phyloP scores from a whole-genome alignment of 2,113 vertebrate genomes.

The Meriones unguiculatus region DNA sequence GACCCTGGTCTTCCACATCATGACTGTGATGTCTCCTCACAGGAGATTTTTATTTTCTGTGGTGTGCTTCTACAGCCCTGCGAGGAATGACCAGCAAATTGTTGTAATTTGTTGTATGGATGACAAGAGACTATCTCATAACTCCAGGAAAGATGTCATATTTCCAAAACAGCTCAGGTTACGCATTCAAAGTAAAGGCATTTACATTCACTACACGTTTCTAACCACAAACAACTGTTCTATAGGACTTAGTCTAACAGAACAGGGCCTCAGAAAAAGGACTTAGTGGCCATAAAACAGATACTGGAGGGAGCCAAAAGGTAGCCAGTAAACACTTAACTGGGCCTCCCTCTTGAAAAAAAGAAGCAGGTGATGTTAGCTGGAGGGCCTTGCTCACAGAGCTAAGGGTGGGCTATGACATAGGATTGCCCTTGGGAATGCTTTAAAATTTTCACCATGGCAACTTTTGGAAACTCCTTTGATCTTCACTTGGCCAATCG shows the following conservation, averaged over 20 bases:
- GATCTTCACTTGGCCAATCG: background rate
- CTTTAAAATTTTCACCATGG: background rate
- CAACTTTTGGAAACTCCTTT: background rate
- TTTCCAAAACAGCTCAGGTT: conserved; percentile 60
- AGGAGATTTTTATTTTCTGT: background rate
- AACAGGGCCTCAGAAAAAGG: background rate
- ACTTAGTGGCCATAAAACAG: background rate
- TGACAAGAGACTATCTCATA: background rate
- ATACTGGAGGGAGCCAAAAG: conserved; percentile 80
- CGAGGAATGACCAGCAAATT: background rate
- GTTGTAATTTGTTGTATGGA: background rate
- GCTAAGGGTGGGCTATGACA: background rate
- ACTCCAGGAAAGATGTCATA: background rate
- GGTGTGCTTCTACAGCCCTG: background rate
- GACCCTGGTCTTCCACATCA: background rate
- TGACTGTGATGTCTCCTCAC: background rate
- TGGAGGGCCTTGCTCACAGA: background rate
- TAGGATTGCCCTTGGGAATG: background rate
- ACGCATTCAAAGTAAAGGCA: background rate
- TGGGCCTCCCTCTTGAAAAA: background rate
- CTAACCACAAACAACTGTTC: background rate
- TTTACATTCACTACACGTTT: background rate
- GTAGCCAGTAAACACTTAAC: background rate
- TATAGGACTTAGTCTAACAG: background rate
- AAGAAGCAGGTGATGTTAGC: background rate